phyloP scores from a whole-genome alignment of 2,113 vertebrate species.

The Indicator indicator region DNA sequence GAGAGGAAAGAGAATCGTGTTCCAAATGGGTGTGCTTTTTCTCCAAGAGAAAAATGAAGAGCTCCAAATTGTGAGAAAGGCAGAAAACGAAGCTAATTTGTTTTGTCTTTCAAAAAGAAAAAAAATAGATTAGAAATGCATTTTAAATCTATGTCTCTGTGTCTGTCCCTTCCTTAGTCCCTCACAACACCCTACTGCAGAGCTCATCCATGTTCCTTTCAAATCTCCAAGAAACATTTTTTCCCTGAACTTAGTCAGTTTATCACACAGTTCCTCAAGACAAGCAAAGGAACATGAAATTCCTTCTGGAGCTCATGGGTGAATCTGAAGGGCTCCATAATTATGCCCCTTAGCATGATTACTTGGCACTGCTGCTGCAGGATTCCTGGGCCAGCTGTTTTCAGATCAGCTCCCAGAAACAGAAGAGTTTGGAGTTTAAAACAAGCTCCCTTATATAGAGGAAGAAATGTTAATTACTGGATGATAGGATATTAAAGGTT shows the following conservation, averaged over 20 bases:
- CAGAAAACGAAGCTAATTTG: neutral
- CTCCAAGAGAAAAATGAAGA: slow-evolving; percentile 1
- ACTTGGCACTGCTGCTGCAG: neutral
- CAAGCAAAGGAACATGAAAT: neutral
- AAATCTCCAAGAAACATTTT: neutral
- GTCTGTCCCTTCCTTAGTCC: neutral
- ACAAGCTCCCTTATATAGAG: neutral
- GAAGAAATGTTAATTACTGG: neutral
- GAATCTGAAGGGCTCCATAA: neutral
- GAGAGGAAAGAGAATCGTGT: neutral
- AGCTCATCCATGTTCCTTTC: neutral
- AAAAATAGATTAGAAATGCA: neutral
- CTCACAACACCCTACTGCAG: neutral
- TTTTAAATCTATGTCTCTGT: neutral
- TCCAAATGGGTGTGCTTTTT: neutral
- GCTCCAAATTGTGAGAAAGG: neutral
- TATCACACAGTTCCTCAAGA: neutral
- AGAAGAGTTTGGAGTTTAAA: neutral
- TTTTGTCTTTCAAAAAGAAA: neutral
- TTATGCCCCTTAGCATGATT: neutral
- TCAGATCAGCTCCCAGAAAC: neutral
- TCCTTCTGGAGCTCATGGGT: neutral
- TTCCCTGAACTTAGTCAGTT: neutral
- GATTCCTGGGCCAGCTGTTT: neutral
- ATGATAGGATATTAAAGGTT: neutral